phyloP scores from a whole-genome alignment of 2,113 vertebrate species.

The Pomatostomus ruficeps region DNA sequence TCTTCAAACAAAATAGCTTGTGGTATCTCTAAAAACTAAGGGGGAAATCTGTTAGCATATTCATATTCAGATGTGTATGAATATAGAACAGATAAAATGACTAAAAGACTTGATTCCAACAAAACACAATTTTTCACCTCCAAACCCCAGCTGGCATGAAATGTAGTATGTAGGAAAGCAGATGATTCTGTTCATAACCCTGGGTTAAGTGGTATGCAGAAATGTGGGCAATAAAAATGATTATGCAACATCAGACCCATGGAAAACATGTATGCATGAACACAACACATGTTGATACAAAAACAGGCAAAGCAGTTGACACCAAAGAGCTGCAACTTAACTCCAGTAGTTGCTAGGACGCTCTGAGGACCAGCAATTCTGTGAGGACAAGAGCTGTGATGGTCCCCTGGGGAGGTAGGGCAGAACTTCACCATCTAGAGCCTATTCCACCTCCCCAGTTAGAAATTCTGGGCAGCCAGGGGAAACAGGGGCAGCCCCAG shows the following conservation, averaged over 20 bases:
- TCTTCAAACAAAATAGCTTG: not conserved
- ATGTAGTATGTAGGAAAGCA: not conserved
- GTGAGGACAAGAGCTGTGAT: not conserved
- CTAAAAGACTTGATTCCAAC: not conserved
- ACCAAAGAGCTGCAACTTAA: not conserved
- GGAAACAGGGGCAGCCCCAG: not conserved
- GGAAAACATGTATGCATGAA: not conserved
- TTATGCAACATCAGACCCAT: not conserved
- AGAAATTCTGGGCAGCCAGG: not conserved
- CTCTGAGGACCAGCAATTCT: not conserved
- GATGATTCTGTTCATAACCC: not conserved
- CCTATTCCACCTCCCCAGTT: not conserved
- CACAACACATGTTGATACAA: accelerated
- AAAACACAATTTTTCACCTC: not conserved
- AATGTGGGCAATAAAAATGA: not conserved
- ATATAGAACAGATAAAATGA: not conserved
- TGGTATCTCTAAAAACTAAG: not conserved
- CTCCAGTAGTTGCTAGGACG: not conserved
- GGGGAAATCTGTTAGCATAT: not conserved
- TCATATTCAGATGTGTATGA: not conserved
- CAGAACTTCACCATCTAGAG: not conserved
- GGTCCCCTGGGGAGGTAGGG: not conserved
- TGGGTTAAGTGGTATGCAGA: not conserved
- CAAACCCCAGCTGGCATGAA: not conserved
- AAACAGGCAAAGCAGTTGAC: not conserved